Evolutionary conservation across 2,797 vertebrate genomes (phyloP).

Genomic region (Mormyrus hasselquistii): DNA sequence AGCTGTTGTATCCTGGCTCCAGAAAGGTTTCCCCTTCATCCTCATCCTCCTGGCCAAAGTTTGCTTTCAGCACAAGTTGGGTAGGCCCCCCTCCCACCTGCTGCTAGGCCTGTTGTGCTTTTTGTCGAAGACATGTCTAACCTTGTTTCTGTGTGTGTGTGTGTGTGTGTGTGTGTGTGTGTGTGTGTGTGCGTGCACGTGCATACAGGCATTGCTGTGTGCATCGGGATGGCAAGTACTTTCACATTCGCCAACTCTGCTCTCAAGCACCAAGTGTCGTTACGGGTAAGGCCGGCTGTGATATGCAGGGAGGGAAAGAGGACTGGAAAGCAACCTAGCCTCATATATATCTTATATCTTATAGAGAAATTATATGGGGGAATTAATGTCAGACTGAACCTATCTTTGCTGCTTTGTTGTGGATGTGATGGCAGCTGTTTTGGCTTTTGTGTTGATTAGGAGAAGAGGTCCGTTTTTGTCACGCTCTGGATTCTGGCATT

Average conservation of each 20-base stretch:
- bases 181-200: background rate
- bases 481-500: constrained; percentile 86
- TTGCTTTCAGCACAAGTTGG: constrained; percentile 95
- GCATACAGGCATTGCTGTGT: constrained; percentile 82
- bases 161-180: background rate
- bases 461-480: constrained; percentile 82
- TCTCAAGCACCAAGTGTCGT: constrained; percentile 86
- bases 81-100: constrained; percentile 52
- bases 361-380: background rate
- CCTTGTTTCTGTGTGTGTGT: background rate
- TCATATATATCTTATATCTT: background rate
- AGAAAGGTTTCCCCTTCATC: constrained; percentile 95
- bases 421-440: background rate
- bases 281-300: constrained; percentile 71
- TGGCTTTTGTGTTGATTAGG: constrained; percentile 55
- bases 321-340: background rate
- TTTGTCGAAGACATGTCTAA: background rate
- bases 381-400: background rate
- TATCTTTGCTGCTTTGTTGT: background rate
- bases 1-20: constrained; percentile 86
- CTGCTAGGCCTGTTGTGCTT: constrained; percentile 44
- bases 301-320: background rate
- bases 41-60: constrained; percentile 91
- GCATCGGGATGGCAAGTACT: constrained; percentile 92
- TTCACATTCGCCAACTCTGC: constrained; percentile 92